Evolutionary conservation across 2,797 vertebrate genomes (phyloP).

Genomic region (Sebastes miniatus): DNA sequence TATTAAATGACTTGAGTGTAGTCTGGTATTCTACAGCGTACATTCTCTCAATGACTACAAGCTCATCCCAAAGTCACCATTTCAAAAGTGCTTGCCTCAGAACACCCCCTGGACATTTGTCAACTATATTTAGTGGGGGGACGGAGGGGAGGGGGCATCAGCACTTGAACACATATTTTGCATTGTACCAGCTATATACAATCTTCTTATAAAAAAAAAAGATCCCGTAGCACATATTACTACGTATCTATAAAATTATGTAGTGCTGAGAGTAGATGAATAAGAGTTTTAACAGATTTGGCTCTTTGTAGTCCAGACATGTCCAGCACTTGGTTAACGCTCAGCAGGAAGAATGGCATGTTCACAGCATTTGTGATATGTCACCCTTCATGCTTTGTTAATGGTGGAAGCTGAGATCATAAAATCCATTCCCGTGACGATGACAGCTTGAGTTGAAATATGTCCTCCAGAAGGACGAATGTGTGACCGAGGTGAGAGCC

Average conservation of each 20-base stretch:
- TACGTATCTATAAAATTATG: background rate
- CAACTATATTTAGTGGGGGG: slow-evolving; percentile 36
- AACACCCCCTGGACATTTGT: slow-evolving; percentile 29
- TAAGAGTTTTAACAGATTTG: background rate
- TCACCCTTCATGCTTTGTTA: slow-evolving; percentile 73
- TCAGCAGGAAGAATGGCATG: slow-evolving; percentile 23
- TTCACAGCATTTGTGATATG: slow-evolving; percentile 51
- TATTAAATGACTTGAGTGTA: background rate
- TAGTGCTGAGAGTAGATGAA: background rate
- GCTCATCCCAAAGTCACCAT: slow-evolving; percentile 53
- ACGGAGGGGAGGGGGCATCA: background rate
- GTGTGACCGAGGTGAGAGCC: slow-evolving; percentile 39
- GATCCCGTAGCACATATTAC: background rate
- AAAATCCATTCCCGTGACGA: slow-evolving; percentile 66
- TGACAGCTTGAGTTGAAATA: slow-evolving; percentile 79
- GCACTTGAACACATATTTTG: slow-evolving; percentile 1
- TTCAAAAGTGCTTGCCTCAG: slow-evolving; percentile 57
- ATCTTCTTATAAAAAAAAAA: background rate
- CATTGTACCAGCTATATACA: background rate
- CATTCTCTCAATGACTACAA: slow-evolving; percentile 27
- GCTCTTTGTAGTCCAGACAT: background rate
- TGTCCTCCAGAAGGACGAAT: slow-evolving; percentile 66
- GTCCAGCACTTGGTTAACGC: background rate
- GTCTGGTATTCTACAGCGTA: background rate
- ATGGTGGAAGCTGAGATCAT: slow-evolving; percentile 65